Evolutionary conservation across 1,140 invertebrate species (phyloP), one percentile per base, ranked within the genome.

Genomic region (Pseudomyrmex cubaensis): DNA sequence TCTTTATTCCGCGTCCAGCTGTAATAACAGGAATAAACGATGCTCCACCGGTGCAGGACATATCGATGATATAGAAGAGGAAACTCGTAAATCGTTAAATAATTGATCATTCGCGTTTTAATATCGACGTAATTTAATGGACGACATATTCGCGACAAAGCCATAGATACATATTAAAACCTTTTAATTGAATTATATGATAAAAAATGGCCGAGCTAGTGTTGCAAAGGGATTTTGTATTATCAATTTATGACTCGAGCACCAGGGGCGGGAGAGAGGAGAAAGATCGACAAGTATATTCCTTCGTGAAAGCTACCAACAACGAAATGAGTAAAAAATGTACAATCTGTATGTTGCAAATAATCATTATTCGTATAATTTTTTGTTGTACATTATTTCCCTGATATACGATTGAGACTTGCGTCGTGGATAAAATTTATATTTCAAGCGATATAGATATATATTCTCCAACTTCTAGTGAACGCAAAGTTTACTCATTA

Each of bases 21-120:
- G 78, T 59, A 77, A 85, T 82, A 82, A 88, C 69, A 87, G 61
- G 69, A 83, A 87, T 69, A 87, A 80, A 85, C 57, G 67, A 62
- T 46, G 12, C 52, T 17, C 2, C 35, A 35, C 35, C 22, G 54
- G 17, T 2, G 35, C 48, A 22, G 35, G 35, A 2, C 25, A 35
- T 83, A 85, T 75, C 82, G 74, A 78, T 59, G 48, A 13, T 54
- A 8, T 52, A 17, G 63, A n/a, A 9, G 35, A 52, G 59, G 56
- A 73, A 78, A 72, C 72, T 87, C 76, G 74, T 69, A 85, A 85
- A 78, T 88, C 66, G 57, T 20, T 15, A 48, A 74, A 82, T 76
- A 73, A 88, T 85, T 82, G 44, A 64, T 87, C 48, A 85, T 76
- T 82, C 52, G 48, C 35, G 9, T 72, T 72, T 80, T 59, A 80